A percentile compares a stretch with the other conserved stretches of the same genome.
Evolutionary conservation across 2,113 vertebrate genomes (phyloP).

Genomic region (Petromus typicus): DNA sequence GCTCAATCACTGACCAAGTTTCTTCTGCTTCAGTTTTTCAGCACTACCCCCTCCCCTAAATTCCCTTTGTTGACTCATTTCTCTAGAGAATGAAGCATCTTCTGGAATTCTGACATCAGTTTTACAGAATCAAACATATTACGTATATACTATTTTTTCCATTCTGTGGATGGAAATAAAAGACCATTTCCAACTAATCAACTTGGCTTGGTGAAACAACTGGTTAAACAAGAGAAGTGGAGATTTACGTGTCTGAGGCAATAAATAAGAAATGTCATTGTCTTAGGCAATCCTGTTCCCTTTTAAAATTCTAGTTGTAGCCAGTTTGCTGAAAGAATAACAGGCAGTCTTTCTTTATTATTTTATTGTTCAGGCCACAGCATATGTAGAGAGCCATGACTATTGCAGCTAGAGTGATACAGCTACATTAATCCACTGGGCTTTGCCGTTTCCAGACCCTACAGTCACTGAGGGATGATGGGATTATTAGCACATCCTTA

Average conservation of each 20-base stretch:
- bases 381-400: neutral
- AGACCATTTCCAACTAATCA: constrained; percentile 25
- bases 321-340: neutral
- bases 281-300: neutral
- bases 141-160: constrained; percentile 43
- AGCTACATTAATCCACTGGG: neutral
- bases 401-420: neutral
- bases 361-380: neutral
- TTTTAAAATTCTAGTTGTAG: constrained; percentile 13
- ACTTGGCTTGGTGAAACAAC: constrained; percentile 2
- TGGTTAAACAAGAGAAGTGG: constrained; percentile 15
- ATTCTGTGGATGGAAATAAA: neutral
- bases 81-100: constrained; percentile 57
- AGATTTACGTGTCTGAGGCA: constrained; percentile 41
- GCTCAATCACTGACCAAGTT: neutral
- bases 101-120: constrained; percentile 67
- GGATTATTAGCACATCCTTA: neutral
- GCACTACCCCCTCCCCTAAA: constrained; percentile 53
- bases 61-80: constrained; percentile 74
- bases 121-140: constrained; percentile 56
- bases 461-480: neutral
- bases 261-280: neutral
- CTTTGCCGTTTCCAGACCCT: neutral
- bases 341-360: neutral
- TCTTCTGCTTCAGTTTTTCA: neutral